Conservation (phyloP, 1,140 invertebrate genomes). For the Meteorus sp. region DNA sequence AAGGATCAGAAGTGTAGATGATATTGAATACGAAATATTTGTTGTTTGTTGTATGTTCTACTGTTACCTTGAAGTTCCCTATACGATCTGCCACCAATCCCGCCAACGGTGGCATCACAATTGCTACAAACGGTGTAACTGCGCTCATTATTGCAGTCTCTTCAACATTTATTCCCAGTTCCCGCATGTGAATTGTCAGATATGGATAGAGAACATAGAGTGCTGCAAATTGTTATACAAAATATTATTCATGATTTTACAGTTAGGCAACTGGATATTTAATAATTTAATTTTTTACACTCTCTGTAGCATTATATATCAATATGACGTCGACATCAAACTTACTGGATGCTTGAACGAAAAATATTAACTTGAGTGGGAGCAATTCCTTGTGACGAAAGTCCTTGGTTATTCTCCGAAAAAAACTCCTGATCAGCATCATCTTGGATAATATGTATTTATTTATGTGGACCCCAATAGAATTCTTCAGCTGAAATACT, state of each 20-base stretch:
- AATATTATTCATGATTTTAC: slow-evolving; percentile 22
- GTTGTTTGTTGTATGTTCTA: not conserved
- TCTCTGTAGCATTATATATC: not conserved
- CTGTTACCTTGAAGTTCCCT: slow-evolving; percentile 74
- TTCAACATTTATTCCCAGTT: slow-evolving; percentile 78
- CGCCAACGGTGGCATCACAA: slow-evolving; percentile 77
- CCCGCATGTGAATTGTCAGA: slow-evolving; percentile 82
- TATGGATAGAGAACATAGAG: slow-evolving; percentile 80
- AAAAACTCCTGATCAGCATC: slow-evolving; percentile 65
- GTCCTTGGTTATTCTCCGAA: slow-evolving; percentile 68
- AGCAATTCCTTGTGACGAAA: slow-evolving; percentile 72
- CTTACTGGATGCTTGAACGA: slow-evolving; percentile 79
- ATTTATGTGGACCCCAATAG: no score
- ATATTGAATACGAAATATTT: not conserved
- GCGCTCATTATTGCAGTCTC: slow-evolving; percentile 87
- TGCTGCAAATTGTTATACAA: slow-evolving; percentile 52
- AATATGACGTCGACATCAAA: slow-evolving; percentile 27
- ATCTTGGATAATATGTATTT: slow-evolving; percentile 45
- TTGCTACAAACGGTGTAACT: slow-evolving; percentile 75
- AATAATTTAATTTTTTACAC: no score
- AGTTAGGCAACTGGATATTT: no score
- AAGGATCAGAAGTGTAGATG: not conserved
- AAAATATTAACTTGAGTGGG: slow-evolving; percentile 74
- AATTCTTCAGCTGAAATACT: no score
- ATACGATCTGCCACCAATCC: slow-evolving; percentile 78